These are phyloP conservation scores for Troides helena DNA, from an alignment of 2,888 invertebrate species.

Conservation along the genomic window DNA sequence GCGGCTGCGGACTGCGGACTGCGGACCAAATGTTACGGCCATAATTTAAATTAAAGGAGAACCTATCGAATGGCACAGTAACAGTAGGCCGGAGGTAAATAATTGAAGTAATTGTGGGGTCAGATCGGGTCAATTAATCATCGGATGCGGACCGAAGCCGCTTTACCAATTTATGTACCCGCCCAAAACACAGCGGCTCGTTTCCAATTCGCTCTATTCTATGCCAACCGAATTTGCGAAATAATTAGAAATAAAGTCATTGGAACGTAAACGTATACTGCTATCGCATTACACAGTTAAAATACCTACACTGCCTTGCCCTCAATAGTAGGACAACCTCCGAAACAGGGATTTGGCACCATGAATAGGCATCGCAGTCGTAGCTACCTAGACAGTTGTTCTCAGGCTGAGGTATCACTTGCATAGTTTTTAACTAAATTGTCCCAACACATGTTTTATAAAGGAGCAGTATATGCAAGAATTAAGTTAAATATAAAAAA, in stretches of 20 bases:
- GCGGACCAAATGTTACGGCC: slow-evolving; percentile 19
- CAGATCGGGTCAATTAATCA: slow-evolving; percentile 77
- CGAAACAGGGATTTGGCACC: no score
- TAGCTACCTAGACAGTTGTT: no score
- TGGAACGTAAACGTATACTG: slow-evolving; percentile 16
- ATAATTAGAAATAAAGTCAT: slow-evolving; percentile 27
- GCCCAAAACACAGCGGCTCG: slow-evolving; percentile 54
- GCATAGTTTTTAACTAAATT: no score
- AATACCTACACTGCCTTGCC: no score
- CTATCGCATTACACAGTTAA: not conserved
- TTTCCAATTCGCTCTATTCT: slow-evolving; percentile 38
- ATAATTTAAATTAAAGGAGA: slow-evolving; percentile 47
- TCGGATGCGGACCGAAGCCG: slow-evolving; percentile 59
- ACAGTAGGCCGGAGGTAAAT: slow-evolving; percentile 71
- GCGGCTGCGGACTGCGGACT: not conserved
- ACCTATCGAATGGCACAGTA: slow-evolving; percentile 46
- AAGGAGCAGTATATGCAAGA: no score
- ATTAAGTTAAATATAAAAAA: no score
- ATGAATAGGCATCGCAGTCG: no score
- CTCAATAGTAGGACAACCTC: no score
- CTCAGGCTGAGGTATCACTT: no score
- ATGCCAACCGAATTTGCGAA: slow-evolving; percentile 29
- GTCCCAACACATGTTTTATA: no score
- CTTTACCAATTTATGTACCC: slow-evolving; percentile 63
- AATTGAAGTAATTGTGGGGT: slow-evolving; percentile 77